phyloP scores from a whole-genome alignment of 2,797 vertebrate genomes.

The Epinephelus coioides region DNA sequence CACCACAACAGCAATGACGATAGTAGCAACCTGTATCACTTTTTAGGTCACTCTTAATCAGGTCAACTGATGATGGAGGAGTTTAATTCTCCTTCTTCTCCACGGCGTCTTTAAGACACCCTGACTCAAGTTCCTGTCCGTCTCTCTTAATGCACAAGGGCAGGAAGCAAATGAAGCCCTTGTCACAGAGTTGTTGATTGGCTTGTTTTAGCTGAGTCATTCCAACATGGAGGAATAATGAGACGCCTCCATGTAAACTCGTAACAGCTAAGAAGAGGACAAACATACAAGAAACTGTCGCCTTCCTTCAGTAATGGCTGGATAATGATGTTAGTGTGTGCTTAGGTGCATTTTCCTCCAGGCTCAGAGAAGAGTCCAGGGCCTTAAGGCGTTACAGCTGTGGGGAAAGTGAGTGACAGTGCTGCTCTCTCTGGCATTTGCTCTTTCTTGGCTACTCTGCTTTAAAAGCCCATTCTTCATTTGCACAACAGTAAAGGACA shows the following conservation, averaged over 20 bases:
- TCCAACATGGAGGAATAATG: constrained; percentile 43
- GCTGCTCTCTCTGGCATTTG: constrained; percentile 39
- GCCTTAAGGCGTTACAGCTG: constrained; percentile 37
- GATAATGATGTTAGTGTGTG: constrained; percentile 28
- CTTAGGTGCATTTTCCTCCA: constrained; percentile 22
- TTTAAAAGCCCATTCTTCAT: constrained; percentile 59
- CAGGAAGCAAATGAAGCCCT: constrained; percentile 33
- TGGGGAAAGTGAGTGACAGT: constrained; percentile 33
- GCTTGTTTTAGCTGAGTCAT: constrained; percentile 41
- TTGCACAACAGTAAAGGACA: constrained; percentile 47
- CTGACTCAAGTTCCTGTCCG: neutral
- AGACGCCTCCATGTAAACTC: constrained; percentile 17
- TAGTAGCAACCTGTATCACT: constrained; percentile 30
- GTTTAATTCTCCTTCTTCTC: constrained; percentile 20
- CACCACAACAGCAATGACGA: constrained; percentile 35
- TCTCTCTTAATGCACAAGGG: constrained; percentile 6
- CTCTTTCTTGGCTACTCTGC: constrained; percentile 38
- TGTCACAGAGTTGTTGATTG: constrained; percentile 35
- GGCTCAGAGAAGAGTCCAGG: constrained; percentile 2
- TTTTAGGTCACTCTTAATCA: constrained; percentile 48
- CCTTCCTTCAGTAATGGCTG: constrained; percentile 24
- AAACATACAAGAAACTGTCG: constrained; percentile 35
- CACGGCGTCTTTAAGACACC: constrained; percentile 1
- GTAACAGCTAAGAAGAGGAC: constrained; percentile 3
- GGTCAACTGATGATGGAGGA: constrained; percentile 30